Evolutionary conservation across 2,113 vertebrate genomes (phyloP).

Genomic region (Pluvianellus socialis): DNA sequence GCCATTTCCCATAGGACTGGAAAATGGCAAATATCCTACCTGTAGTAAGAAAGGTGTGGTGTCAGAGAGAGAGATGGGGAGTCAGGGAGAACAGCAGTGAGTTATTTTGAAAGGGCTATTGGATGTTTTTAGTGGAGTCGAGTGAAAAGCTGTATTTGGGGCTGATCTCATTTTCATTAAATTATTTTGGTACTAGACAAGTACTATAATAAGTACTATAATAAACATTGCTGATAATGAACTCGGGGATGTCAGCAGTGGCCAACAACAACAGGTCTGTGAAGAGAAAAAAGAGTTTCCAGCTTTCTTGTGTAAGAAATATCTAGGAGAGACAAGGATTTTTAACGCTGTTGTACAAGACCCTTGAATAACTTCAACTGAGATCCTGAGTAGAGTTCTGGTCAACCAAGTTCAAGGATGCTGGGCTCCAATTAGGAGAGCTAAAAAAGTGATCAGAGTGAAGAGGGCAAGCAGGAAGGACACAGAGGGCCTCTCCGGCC

Average conservation of each 20-base stretch:
- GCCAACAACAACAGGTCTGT: background rate
- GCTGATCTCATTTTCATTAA: background rate
- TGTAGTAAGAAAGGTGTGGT: background rate
- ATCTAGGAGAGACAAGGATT: background rate
- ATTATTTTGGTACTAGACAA: background rate
- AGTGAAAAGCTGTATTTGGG: background rate
- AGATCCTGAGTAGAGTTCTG: background rate
- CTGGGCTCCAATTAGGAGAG: background rate
- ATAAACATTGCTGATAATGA: background rate
- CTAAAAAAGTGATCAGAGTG: background rate
- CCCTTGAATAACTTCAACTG: background rate
- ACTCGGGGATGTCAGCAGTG: background rate
- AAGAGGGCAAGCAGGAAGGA: background rate
- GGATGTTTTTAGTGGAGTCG: background rate
- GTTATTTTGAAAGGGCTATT: background rate
- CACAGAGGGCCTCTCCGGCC: background rate
- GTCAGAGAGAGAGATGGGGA: background rate
- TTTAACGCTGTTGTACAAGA: background rate
- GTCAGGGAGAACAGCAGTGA: background rate
- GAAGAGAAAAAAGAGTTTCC: background rate
- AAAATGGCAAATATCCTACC: background rate
- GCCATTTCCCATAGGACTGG: background rate
- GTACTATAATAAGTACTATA: background rate
- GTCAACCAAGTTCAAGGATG: background rate
- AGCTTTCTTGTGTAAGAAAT: background rate